A percentile compares a stretch with the other conserved stretches of the same genome.
These are phyloP conservation scores for Baronia brevicornis DNA, from an alignment of 2,888 invertebrate genomes.

Conservation along the genomic window DNA sequence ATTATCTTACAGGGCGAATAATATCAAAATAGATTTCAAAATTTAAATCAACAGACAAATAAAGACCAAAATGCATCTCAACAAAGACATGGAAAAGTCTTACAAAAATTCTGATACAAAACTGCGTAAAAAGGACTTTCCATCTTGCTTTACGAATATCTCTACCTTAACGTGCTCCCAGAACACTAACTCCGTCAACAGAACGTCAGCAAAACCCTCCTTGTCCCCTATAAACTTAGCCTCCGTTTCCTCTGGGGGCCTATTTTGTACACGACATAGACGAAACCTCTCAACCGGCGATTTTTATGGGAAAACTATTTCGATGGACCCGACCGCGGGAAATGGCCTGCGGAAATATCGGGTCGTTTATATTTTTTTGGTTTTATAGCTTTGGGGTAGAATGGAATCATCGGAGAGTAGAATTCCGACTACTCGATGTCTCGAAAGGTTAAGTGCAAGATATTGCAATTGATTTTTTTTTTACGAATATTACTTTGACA, in stretches of 20 bases:
- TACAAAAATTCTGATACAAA: too few relatives aligned
- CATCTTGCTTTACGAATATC: constrained; percentile 1
- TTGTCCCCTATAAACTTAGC: constrained; percentile 4
- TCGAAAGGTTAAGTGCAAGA: constrained; percentile 2
- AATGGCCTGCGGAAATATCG: constrained; percentile 13
- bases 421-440: constrained; percentile 1
- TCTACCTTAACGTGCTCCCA: constrained; percentile 8
- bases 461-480: constrained; percentile 9
- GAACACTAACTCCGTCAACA: constrained; percentile 6
- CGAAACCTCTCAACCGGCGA: too few relatives aligned
- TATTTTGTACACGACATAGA: constrained; percentile 5
- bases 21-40: too few relatives aligned
- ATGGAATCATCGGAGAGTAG: constrained; percentile 2
- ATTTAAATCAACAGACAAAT: too few relatives aligned
- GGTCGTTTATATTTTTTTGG: constrained; percentile 10
- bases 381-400: constrained; percentile 6
- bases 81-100: too few relatives aligned
- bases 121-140: too few relatives aligned
- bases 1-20: too few relatives aligned
- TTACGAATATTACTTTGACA: too few relatives aligned
- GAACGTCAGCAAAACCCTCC: constrained; percentile 9
- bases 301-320: constrained; percentile 18
- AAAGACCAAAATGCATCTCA: too few relatives aligned
- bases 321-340: constrained; percentile 12
- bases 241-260: constrained; percentile 3